Conservation (phyloP, 2,113 vertebrate genomes). For the Smithornis capensis region DNA sequence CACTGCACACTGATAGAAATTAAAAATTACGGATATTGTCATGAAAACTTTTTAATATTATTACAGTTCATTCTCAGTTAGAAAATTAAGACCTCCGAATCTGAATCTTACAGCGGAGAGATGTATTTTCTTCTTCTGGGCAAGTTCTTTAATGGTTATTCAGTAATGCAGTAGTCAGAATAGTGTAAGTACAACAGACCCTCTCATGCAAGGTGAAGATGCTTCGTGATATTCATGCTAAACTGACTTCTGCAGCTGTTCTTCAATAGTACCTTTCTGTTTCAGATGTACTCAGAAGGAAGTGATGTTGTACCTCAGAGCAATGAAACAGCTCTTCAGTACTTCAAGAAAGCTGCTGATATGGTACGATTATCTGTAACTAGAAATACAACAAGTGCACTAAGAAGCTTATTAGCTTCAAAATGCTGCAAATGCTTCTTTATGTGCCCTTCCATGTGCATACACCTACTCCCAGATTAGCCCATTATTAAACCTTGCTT, state of each 20-base stretch:
- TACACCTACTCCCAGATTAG: background rate
- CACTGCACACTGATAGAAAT: background rate
- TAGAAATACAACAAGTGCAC: background rate
- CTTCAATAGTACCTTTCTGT: conserved; percentile 8
- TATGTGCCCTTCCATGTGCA: background rate
- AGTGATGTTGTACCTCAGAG: conserved; percentile 92
- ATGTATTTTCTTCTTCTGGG: background rate
- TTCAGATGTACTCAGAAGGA: conserved; percentile 97
- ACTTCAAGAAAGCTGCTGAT: conserved; percentile 97
- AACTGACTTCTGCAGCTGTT: background rate
- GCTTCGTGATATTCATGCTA: background rate
- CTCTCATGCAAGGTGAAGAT: background rate
- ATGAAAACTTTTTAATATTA: background rate
- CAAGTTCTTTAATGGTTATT: background rate
- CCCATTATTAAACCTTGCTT: background rate
- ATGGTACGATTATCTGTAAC: conserved; percentile 77
- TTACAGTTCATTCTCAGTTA: background rate
- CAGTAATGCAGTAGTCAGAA: background rate
- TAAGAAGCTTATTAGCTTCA: background rate
- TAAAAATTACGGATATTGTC: background rate
- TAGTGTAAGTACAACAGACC: background rate
- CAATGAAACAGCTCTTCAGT: conserved; percentile 95
- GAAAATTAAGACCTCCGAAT: background rate
- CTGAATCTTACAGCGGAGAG: background rate
- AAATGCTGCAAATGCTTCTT: background rate